Percentiles rank a stretch among this genome's conserved stretches.
Evolutionary conservation across 2,797 vertebrate genomes (phyloP).

Genomic region (Lacerta viridis): DNA sequence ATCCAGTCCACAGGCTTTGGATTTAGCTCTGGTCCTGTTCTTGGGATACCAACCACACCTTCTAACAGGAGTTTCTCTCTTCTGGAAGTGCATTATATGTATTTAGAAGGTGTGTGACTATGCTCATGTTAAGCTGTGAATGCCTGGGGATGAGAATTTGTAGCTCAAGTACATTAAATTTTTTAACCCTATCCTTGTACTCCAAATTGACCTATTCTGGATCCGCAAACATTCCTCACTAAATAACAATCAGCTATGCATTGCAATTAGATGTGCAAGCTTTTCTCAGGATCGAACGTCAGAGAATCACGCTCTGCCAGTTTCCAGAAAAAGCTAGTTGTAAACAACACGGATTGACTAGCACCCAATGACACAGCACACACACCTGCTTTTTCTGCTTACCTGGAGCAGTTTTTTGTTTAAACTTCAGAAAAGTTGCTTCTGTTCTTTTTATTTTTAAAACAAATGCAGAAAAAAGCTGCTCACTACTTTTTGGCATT

Average conservation of each 20-base stretch:
- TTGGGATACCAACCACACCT: neutral
- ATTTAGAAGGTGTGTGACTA: neutral
- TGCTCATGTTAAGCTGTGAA: slow-evolving; percentile 19
- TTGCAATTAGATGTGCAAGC: neutral
- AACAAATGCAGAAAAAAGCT: neutral
- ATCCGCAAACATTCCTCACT: neutral
- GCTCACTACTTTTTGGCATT: neutral
- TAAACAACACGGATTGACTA: neutral
- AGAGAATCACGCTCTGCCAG: neutral
- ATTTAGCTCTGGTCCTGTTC: neutral
- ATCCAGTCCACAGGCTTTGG: neutral
- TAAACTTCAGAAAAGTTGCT: neutral
- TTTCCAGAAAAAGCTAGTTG: neutral
- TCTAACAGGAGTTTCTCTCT: neutral
- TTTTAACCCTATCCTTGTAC: neutral
- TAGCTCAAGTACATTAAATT: neutral
- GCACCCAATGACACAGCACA: neutral
- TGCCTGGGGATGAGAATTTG: neutral
- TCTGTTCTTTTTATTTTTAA: neutral
- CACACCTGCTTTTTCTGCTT: neutral
- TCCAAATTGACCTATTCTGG: neutral
- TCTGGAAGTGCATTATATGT: neutral
- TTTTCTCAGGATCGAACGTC: neutral
- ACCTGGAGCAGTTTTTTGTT: neutral
- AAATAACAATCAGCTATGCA: slow-evolving; percentile 1